These are phyloP conservation scores for Drosophila elegans DNA, from an alignment of 1,140 invertebrate species.

Conservation along the genomic window DNA sequence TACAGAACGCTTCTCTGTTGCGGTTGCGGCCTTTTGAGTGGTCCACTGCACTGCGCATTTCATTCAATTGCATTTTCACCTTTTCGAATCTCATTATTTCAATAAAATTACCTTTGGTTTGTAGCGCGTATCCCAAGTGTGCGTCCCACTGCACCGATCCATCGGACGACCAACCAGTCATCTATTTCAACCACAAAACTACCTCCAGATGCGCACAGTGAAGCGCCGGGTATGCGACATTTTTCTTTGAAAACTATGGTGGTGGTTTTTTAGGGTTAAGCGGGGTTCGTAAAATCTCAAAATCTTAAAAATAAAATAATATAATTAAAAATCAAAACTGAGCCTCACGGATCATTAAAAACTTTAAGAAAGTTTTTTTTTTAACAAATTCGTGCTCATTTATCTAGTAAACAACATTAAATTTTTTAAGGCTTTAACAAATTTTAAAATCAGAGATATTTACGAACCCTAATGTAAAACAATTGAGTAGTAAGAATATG, in stretches of 20 bases:
- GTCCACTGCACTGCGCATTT: slow-evolving; percentile 34
- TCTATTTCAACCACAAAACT: slow-evolving; percentile 21
- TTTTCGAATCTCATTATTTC: slow-evolving; percentile 22
- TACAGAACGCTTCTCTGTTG: slow-evolving; percentile 88
- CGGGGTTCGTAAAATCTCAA: background rate
- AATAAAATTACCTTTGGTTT: slow-evolving; percentile 21
- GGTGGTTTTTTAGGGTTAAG: slow-evolving; percentile 16
- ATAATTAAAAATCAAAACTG: too few species aligned
- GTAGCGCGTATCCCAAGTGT: slow-evolving; percentile 19
- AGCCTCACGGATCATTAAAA: too few species aligned
- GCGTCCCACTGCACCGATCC: slow-evolving; percentile 1
- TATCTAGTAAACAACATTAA: too few species aligned
- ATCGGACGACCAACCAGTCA: slow-evolving; percentile 3
- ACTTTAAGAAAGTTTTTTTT: too few species aligned
- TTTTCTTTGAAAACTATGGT: slow-evolving; percentile 28
- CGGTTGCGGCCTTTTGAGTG: slow-evolving; percentile 85
- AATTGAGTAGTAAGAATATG: too few species aligned
- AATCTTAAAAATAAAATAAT: background rate
- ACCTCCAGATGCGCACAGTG: slow-evolving; percentile 52
- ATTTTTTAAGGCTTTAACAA: too few species aligned
- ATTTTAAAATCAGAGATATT: background rate
- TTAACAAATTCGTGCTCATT: too few species aligned
- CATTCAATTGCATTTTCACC: slow-evolving; percentile 33
- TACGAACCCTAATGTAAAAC: background rate
- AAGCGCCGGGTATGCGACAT: slow-evolving; percentile 56